These are phyloP conservation scores for Phallusia fumigata DNA, from an alignment of 23 tunicate genomes.

Conservation along the genomic window DNA sequence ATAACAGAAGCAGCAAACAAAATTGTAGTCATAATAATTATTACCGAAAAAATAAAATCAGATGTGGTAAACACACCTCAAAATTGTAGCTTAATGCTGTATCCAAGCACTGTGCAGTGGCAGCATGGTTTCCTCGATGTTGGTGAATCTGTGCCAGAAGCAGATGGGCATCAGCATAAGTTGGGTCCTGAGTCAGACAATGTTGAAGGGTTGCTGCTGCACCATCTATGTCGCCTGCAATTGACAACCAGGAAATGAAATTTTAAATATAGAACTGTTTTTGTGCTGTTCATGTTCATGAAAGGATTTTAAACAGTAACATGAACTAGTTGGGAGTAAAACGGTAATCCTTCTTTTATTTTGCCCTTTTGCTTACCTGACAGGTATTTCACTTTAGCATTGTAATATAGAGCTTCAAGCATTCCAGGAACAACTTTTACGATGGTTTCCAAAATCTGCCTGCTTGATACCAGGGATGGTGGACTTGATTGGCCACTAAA, in stretches of 20 bases:
- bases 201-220: slow-evolving; percentile 55
- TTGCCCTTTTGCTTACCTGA: slow-evolving; percentile 60
- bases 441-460: slow-evolving; percentile 38
- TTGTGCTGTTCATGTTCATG: too few species aligned
- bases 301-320: too few species aligned
- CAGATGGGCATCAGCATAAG: slow-evolving; percentile 72
- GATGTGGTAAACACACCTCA: slow-evolving; percentile 33
- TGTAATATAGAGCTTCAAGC: slow-evolving; percentile 36
- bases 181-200: slow-evolving; percentile 66
- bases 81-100: slow-evolving; percentile 84
- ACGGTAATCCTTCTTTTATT: too few species aligned
- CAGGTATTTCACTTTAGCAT: slow-evolving; percentile 69
- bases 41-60: too few species aligned
- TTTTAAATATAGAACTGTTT: background rate
- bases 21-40: too few species aligned
- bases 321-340: too few species aligned
- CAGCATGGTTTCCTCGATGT: slow-evolving; percentile 58
- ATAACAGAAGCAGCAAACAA: too few species aligned
- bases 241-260: background rate
- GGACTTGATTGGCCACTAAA: slow-evolving; percentile 59
- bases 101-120: slow-evolving; percentile 63
- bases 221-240: slow-evolving; percentile 74
- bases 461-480: slow-evolving; percentile 26
- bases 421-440: slow-evolving; percentile 65
- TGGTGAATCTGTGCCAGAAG: slow-evolving; percentile 71